phyloP scores from a whole-genome alignment of 2,797 vertebrate species.

The Pachyuromys duprasi region DNA sequence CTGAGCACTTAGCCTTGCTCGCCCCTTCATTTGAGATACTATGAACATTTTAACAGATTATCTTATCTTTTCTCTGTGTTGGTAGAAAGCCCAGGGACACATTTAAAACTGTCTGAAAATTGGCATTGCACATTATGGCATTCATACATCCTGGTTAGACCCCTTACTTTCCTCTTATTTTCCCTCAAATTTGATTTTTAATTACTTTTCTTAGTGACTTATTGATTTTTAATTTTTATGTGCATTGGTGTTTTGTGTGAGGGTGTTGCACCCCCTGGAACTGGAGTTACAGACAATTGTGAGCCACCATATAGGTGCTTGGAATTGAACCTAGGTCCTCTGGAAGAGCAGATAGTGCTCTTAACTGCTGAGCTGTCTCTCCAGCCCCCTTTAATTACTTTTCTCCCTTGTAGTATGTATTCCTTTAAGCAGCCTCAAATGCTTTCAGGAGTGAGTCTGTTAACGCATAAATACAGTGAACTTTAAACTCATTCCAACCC shows the following conservation, averaged over 20 bases:
- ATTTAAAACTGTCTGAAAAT: background rate
- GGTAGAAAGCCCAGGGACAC: background rate
- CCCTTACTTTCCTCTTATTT: background rate
- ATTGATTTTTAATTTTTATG: background rate
- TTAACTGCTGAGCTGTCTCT: background rate
- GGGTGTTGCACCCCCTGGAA: background rate
- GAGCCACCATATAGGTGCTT: background rate
- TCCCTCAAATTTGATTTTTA: constrained; percentile 27
- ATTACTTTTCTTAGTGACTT: background rate
- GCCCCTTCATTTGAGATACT: constrained; percentile 8
- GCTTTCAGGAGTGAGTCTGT: background rate
- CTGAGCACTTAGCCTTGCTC: background rate
- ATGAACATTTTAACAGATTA: background rate
- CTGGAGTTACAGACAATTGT: background rate
- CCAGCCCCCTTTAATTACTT: background rate
- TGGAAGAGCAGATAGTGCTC: background rate
- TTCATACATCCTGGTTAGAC: background rate
- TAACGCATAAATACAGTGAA: background rate
- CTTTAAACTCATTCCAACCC: background rate
- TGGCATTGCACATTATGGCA: background rate
- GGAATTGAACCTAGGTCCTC: background rate
- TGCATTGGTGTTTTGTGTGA: background rate
- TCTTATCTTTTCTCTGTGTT: constrained; percentile 18
- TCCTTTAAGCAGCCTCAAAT: constrained; percentile 27
- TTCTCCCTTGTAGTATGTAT: background rate